A percentile compares a stretch with the other conserved stretches of the same genome.
These are phyloP conservation scores for Epinotia brunnichana DNA, from an alignment of 2,888 invertebrate genomes.

Conservation along the genomic window DNA sequence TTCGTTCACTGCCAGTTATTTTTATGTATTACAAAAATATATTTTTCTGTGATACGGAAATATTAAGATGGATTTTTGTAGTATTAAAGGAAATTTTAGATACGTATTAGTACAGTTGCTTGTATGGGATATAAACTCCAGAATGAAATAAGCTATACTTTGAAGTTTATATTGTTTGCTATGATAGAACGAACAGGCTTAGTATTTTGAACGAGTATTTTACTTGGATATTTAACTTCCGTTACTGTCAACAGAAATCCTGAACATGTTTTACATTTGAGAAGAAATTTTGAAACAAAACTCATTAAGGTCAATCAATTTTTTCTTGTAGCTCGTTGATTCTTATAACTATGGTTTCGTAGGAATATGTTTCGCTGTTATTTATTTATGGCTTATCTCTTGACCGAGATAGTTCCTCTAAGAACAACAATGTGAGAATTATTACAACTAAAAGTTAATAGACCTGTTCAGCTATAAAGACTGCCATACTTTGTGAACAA, in stretches of 20 bases:
- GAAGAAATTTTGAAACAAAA: not conserved
- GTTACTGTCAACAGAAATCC: not conserved
- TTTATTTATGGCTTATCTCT: too few relatives aligned
- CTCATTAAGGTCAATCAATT: not conserved
- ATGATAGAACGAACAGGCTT: too few relatives aligned
- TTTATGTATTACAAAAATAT: too few relatives aligned
- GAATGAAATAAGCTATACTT: too few relatives aligned
- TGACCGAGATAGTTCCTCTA: not conserved
- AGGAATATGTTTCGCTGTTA: too few relatives aligned
- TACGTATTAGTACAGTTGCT: too few relatives aligned
- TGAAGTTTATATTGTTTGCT: too few relatives aligned
- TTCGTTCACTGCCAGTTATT: not conserved
- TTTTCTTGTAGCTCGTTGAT: not conserved
- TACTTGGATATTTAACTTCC: not conserved
- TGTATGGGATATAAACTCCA: too few relatives aligned
- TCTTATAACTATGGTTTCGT: not conserved
- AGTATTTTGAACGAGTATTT: too few relatives aligned
- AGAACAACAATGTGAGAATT: not conserved
- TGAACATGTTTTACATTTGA: not conserved
- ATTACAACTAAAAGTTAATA: not conserved
- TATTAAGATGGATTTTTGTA: too few relatives aligned
- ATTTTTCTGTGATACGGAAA: too few relatives aligned
- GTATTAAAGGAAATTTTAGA: too few relatives aligned
- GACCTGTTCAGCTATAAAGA: constrained; percentile 4
- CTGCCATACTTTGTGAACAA: constrained; percentile 28